phyloP scores from a whole-genome alignment of 1,140 invertebrate genomes.

The Ganaspis sp. region DNA sequence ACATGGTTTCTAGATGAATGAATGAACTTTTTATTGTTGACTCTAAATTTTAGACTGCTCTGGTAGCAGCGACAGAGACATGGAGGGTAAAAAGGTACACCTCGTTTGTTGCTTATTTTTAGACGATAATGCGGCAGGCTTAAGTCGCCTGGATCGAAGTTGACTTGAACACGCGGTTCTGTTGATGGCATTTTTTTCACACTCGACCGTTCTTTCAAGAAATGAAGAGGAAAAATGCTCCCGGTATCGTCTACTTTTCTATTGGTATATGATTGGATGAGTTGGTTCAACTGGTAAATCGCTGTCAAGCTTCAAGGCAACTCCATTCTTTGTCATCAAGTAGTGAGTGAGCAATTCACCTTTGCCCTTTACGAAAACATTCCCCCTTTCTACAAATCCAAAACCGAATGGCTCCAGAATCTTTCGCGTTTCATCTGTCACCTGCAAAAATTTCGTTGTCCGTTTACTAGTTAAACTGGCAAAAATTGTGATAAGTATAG shows the following conservation, averaged over 20 bases:
- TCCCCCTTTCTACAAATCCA: conserved; percentile 92
- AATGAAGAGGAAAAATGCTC: neutral
- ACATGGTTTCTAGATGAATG: neutral
- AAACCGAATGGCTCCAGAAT: conserved; percentile 93
- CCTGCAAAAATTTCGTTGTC: conserved; percentile 82
- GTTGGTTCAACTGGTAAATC: conserved; percentile 71
- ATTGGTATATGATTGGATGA: conserved; percentile 75
- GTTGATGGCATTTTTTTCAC: neutral
- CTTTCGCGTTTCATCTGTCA: conserved; percentile 92
- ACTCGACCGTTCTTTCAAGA: neutral
- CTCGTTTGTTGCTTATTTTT: conserved; percentile 36
- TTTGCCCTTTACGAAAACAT: conserved; percentile 96
- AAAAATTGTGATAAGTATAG: too few species aligned
- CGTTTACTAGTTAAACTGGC: too few species aligned
- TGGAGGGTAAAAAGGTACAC: neutral
- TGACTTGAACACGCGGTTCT: neutral
- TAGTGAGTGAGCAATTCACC: conserved; percentile 97
- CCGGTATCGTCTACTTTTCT: conserved; percentile 47
- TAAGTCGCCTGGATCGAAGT: conserved; percentile 6
- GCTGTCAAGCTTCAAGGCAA: conserved; percentile 70
- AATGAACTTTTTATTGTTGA: neutral
- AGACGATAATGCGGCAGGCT: conserved; percentile 22
- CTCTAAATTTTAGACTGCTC: neutral
- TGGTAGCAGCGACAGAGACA: neutral
- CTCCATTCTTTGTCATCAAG: conserved; percentile 76